Evolutionary conservation across 1,140 invertebrate species (phyloP).

Genomic region (Formica exsecta): DNA sequence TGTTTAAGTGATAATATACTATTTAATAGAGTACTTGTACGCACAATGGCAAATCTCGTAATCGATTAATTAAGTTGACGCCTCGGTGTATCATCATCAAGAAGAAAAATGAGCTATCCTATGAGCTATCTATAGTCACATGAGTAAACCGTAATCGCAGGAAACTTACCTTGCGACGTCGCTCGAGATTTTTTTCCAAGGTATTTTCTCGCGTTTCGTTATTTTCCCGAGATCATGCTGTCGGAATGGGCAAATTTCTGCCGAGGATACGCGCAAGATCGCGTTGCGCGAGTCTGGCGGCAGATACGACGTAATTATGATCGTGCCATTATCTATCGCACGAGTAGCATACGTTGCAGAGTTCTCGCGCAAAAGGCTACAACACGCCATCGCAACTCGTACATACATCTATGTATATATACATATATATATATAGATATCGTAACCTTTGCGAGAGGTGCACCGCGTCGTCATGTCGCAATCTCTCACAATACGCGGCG

Average conservation of each 20-base stretch:
- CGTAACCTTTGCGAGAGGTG: conserved; percentile 68
- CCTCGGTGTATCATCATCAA: background rate
- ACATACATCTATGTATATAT: too few relatives aligned
- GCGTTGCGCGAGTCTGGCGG: conserved; percentile 16
- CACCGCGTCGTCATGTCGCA: conserved; percentile 56
- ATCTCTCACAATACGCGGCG: conserved; percentile 66
- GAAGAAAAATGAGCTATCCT: too few relatives aligned
- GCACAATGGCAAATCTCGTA: background rate
- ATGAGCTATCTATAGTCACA: too few relatives aligned
- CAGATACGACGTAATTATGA: conserved; percentile 67
- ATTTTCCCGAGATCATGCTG: background rate
- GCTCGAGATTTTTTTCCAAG: background rate
- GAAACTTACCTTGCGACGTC: too few relatives aligned
- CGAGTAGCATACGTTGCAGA: conserved; percentile 37
- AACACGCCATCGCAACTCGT: conserved; percentile 71
- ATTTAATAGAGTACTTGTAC: too few relatives aligned
- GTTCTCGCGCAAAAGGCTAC: conserved; percentile 71
- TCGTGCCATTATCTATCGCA: conserved; percentile 67
- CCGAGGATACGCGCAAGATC: conserved; percentile 13
- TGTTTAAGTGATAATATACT: too few relatives aligned
- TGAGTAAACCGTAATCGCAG: too few relatives aligned
- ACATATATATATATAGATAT: conserved; percentile 30
- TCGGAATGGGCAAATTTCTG: background rate
- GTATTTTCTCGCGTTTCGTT: too few relatives aligned
- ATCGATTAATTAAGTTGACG: background rate